Evolutionary conservation across 1,140 invertebrate species (phyloP).

Genomic region (Colletes gigas): DNA sequence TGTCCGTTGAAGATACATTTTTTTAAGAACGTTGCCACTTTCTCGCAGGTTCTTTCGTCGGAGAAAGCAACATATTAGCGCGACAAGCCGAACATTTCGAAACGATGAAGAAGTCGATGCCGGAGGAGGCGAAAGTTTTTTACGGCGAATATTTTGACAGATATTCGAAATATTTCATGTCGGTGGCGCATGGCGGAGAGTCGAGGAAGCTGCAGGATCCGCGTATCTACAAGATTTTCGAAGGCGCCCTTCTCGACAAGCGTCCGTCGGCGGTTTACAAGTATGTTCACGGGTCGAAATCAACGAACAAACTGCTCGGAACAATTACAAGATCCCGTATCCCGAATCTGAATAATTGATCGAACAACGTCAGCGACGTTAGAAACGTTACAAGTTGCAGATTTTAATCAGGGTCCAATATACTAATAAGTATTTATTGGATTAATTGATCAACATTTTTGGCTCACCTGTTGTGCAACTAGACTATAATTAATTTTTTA

Average conservation of each 20-base stretch:
- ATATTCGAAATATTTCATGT: conserved; percentile 81
- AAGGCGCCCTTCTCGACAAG: conserved; percentile 80
- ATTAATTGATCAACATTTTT: too few species aligned
- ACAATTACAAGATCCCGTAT: background rate
- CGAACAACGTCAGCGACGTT: too few species aligned
- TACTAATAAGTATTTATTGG: too few species aligned
- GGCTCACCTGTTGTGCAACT: too few species aligned
- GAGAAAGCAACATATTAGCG: conserved; percentile 82
- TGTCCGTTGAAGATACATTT: too few species aligned
- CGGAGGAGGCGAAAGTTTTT: conserved; percentile 78
- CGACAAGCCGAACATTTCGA: conserved; percentile 80
- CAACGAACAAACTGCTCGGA: background rate
- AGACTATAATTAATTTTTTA: too few species aligned
- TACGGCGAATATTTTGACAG: conserved; percentile 83
- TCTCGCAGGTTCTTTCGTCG: conserved; percentile 81
- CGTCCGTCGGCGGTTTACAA: conserved; percentile 81
- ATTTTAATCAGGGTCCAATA: too few species aligned
- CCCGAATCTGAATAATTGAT: too few species aligned
- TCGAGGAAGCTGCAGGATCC: conserved; percentile 74
- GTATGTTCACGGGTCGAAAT: conserved; percentile 62
- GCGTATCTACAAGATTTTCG: conserved; percentile 80
- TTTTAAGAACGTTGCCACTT: too few species aligned
- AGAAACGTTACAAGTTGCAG: too few species aligned
- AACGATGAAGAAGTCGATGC: conserved; percentile 82
- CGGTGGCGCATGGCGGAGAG: conserved; percentile 71